These are phyloP conservation scores for Eupithecia exiguata DNA, from an alignment of 2,888 invertebrate genomes.

Conservation along the genomic window DNA sequence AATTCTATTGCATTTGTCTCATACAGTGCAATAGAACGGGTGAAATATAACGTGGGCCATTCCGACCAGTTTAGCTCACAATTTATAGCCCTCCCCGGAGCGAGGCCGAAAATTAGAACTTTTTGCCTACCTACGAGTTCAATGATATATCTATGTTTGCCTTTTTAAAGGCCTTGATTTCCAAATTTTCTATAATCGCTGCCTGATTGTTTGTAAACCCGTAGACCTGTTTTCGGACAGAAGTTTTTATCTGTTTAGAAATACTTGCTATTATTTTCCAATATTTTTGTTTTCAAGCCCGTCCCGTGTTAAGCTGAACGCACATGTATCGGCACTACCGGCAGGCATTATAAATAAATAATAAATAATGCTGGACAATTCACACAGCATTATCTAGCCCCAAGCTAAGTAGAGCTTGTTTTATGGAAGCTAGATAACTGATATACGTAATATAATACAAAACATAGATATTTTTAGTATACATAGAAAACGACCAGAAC, in stretches of 20 bases:
- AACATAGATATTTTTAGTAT: no score
- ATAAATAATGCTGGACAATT: no score
- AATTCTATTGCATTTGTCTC: conserved; percentile 26
- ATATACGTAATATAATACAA: no score
- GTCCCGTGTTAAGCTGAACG: not conserved
- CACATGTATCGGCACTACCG: no score
- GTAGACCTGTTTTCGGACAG: no score
- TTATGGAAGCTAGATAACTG: no score
- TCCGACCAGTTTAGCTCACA: conserved; percentile 32
- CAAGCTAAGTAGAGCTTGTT: no score
- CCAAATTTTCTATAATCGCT: not conserved
- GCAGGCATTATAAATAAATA: no score
- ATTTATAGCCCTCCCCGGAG: conserved; percentile 37
- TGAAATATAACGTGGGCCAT: conserved; percentile 35
- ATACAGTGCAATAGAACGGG: conserved; percentile 29
- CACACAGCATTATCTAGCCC: no score
- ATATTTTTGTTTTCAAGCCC: not conserved
- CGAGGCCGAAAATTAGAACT: conserved; percentile 17
- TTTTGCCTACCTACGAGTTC: not conserved
- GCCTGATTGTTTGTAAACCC: no score
- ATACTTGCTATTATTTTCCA: not conserved
- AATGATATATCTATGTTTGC: not conserved
- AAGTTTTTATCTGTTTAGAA: not conserved
- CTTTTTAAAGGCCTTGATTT: not conserved
- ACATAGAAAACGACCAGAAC: no score